Percentiles rank a stretch among this genome's conserved stretches.
Evolutionary conservation across 2,797 vertebrate genomes (phyloP).

Genomic region (Pangasius sanitwongsei): DNA sequence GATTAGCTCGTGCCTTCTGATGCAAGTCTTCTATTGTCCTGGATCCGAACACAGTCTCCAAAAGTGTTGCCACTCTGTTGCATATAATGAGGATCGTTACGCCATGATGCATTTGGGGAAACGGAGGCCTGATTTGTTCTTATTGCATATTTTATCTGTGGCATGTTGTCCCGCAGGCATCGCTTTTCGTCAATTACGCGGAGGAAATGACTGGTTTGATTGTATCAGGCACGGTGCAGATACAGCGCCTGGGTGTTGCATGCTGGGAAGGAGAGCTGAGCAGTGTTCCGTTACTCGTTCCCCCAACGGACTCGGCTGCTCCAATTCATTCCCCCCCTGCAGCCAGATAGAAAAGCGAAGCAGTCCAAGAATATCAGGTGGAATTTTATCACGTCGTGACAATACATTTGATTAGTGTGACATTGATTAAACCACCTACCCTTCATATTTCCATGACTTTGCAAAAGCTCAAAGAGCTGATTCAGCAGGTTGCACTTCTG

Average conservation of each 20-base stretch:
- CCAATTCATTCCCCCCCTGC: conserved; percentile 27
- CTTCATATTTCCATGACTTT: conserved; percentile 65
- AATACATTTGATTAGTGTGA: conserved; percentile 68
- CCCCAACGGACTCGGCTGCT: conserved; percentile 20
- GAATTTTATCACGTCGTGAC: conserved; percentile 65
- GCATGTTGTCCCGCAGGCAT: conserved; percentile 40
- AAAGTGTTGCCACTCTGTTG: background rate
- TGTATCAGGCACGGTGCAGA: conserved; percentile 41
- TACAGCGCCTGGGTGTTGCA: conserved; percentile 30
- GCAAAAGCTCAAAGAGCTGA: conserved; percentile 64
- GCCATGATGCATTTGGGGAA: conserved; percentile 24
- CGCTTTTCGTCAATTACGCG: conserved; percentile 41
- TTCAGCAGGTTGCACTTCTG: conserved; percentile 61
- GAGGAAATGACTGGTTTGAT: conserved; percentile 53
- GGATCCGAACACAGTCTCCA: background rate
- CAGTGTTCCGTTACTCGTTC: conserved; percentile 30
- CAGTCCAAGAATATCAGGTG: conserved; percentile 62
- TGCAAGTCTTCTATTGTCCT: conserved; percentile 15
- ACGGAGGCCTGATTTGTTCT: conserved; percentile 36
- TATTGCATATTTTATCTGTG: conserved; percentile 49
- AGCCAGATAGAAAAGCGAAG: conserved; percentile 31
- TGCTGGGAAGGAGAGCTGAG: conserved; percentile 27
- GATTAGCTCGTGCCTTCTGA: conserved; percentile 42
- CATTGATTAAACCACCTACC: conserved; percentile 68
- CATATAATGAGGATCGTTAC: conserved; percentile 40